Evolutionary conservation across 2,888 invertebrate genomes (phyloP).

Genomic region (Oligia latruncula): DNA sequence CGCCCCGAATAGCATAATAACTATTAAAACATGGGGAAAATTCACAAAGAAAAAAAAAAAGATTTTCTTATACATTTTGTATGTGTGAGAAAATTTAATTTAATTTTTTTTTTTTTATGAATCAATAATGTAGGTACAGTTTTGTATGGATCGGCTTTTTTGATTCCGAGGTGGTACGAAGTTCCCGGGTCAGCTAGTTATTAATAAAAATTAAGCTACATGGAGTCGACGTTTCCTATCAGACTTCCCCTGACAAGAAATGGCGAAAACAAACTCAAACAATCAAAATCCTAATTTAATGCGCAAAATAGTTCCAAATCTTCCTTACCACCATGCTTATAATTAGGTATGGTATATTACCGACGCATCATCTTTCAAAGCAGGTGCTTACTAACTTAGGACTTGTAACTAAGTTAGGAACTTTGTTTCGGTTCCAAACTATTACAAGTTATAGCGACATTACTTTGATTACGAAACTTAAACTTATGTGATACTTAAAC

Average conservation of each 20-base stretch:
- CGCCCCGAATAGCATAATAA: too few relatives aligned
- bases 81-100: too few relatives aligned
- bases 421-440: conserved; percentile 46
- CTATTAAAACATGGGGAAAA: too few relatives aligned
- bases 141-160: too few relatives aligned
- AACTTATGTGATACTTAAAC: conserved; percentile 37
- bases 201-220: too few relatives aligned
- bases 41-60: too few relatives aligned
- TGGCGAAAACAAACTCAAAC: background rate
- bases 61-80: too few relatives aligned
- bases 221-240: too few relatives aligned
- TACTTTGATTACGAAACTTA: conserved; percentile 59
- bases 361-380: conserved; percentile 39
- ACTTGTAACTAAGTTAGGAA: conserved; percentile 49
- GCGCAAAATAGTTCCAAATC: background rate
- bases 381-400: conserved; percentile 48
- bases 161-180: too few relatives aligned
- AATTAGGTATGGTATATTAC: background rate
- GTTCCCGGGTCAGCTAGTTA: too few relatives aligned
- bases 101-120: too few relatives aligned
- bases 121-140: too few relatives aligned
- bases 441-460: conserved; percentile 47
- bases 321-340: background rate
- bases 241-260: background rate
- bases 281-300: background rate